Evolutionary conservation across 2,888 invertebrate species (phyloP).

Genomic region (Stomorhina lunata): DNA sequence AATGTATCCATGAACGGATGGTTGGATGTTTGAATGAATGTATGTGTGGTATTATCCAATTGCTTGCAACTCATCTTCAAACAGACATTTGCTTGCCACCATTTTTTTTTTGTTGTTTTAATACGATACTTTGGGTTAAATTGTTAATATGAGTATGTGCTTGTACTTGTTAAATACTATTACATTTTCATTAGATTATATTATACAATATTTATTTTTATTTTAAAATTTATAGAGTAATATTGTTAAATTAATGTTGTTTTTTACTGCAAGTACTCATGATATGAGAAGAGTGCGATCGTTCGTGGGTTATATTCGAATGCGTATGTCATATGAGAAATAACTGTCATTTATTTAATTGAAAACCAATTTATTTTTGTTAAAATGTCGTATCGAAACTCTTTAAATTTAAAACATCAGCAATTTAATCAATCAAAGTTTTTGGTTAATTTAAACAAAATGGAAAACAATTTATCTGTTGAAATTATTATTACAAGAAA

Average conservation of each 20-base stretch:
- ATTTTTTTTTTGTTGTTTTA: too few relatives aligned
- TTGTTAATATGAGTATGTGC: background rate
- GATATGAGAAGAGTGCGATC: conserved; percentile 11
- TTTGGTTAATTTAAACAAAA: background rate
- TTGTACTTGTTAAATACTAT: conserved; percentile 13
- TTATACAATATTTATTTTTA: too few relatives aligned
- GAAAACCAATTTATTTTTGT: conserved; percentile 25
- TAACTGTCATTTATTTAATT: conserved; percentile 33
- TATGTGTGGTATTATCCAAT: conserved; percentile 22
- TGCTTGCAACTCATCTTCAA: background rate
- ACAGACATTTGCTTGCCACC: conserved; percentile 13
- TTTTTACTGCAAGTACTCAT: conserved; percentile 28
- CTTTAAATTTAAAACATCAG: background rate
- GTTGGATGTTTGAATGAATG: background rate
- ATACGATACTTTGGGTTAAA: background rate
- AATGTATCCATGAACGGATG: background rate
- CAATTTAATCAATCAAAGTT: conserved; percentile 14
- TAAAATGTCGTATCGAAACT: background rate
- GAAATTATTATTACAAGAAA: conserved; percentile 24
- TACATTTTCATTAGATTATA: conserved; percentile 12
- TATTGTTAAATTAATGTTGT: conserved; percentile 34
- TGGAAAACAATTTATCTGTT: conserved; percentile 7
- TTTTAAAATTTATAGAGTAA: conserved; percentile 8
- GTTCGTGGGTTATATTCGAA: background rate
- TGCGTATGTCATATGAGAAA: background rate